These are phyloP conservation scores for Alca torda DNA, from an alignment of 2,797 vertebrate genomes.

Conservation along the genomic window DNA sequence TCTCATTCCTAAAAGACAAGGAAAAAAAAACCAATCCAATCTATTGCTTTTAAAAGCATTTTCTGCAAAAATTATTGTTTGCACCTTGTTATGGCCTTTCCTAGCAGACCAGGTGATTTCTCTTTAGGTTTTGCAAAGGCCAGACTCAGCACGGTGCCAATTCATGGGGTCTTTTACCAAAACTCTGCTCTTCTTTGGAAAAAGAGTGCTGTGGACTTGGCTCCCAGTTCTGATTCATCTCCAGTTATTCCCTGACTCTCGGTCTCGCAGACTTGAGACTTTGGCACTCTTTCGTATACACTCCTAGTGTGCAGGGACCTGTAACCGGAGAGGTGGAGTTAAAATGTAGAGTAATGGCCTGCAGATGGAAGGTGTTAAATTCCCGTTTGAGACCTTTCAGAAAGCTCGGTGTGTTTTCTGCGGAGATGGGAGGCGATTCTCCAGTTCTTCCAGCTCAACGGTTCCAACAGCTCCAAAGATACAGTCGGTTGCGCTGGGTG, in stretches of 20 bases:
- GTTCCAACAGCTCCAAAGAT: background rate
- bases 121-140: background rate
- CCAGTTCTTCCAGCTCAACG: background rate
- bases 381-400: background rate
- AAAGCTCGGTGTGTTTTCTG: background rate
- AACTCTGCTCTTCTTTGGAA: background rate
- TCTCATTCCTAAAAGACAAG: background rate
- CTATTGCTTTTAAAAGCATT: background rate
- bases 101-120: background rate
- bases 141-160: background rate
- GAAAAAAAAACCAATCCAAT: background rate
- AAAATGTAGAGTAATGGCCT: background rate
- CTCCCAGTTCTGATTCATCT: background rate
- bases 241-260: background rate
- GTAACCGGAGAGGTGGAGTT: background rate
- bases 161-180: background rate
- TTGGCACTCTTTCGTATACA: background rate
- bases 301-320: background rate
- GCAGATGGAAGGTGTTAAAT: constrained; percentile 4
- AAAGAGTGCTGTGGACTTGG: background rate
- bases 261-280: background rate
- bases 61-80: background rate
- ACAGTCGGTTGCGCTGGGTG: background rate
- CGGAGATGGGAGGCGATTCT: background rate
- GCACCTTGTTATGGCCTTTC: background rate